A percentile compares a stretch with the other conserved stretches of the same genome.
phyloP scores from a whole-genome alignment of 2,113 vertebrate species.

The Serinus canaria region DNA sequence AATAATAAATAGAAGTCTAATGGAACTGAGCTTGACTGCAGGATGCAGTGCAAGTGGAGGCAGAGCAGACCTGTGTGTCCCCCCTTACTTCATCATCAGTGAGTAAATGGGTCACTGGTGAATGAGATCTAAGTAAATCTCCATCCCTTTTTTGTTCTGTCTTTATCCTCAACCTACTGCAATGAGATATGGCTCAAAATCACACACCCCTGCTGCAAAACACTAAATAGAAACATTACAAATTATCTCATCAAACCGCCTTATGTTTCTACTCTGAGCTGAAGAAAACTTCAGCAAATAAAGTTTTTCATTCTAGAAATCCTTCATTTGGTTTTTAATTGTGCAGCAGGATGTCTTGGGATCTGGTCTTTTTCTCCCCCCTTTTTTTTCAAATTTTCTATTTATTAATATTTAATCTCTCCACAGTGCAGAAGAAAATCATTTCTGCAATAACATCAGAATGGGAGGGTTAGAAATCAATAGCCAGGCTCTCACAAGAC shows the following conservation, averaged over 20 bases:
- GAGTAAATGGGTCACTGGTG: constrained; percentile 52
- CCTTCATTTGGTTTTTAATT: constrained; percentile 49
- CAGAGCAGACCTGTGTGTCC: not conserved
- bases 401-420: constrained; percentile 63
- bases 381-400: constrained; percentile 44
- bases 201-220: not conserved
- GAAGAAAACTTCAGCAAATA: constrained; percentile 9
- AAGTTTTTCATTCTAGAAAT: not conserved
- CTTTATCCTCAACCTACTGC: not conserved
- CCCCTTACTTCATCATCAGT: constrained; percentile 32
- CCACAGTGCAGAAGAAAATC: constrained; percentile 32
- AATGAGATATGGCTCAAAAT: not conserved
- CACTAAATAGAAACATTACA: not conserved
- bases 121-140: not conserved
- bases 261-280: not conserved
- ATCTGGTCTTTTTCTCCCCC: not conserved
- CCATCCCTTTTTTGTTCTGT: not conserved
- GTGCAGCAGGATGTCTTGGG: not conserved
- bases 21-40: not conserved
- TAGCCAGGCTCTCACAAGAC: constrained; percentile 56
- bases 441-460: constrained; percentile 32
- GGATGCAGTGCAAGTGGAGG: not conserved
- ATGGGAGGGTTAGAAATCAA: constrained; percentile 28
- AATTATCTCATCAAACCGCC: not conserved
- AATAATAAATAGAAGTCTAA: constrained; percentile 33